Evolutionary conservation across 2,888 invertebrate genomes (phyloP).

Genomic region (Hecatera dysodea): DNA sequence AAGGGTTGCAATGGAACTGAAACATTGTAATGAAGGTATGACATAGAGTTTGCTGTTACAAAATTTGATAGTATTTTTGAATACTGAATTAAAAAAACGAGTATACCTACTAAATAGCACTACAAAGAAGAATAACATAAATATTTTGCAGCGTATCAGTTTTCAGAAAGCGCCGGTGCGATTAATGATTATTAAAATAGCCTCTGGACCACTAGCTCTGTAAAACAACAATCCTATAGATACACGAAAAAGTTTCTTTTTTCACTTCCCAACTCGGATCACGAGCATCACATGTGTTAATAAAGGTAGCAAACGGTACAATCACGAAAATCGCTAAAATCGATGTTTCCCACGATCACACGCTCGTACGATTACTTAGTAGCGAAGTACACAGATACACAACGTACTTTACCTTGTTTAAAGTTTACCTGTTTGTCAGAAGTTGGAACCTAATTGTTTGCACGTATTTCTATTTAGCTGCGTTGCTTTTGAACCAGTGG

Average conservation of each 20-base stretch:
- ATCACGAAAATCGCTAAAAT: slow-evolving; percentile 16
- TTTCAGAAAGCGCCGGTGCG: background rate
- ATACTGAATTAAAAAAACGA: no score
- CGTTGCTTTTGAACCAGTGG: slow-evolving; percentile 26
- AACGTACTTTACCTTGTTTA: slow-evolving; percentile 33
- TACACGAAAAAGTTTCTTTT: slow-evolving; percentile 15
- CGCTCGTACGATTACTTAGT: slow-evolving; percentile 11
- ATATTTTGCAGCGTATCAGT: background rate
- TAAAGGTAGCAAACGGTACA: slow-evolving; percentile 17
- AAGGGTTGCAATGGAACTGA: no score
- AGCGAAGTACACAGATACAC: background rate
- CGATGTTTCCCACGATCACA: slow-evolving; percentile 40
- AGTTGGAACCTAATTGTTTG: slow-evolving; percentile 25
- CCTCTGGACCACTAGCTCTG: background rate
- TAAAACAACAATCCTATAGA: background rate
- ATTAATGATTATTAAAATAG: background rate
- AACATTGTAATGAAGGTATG: no score
- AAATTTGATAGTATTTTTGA: no score
- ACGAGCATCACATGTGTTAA: background rate
- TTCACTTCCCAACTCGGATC: slow-evolving; percentile 4
- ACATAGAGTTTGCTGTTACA: no score
- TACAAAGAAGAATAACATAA: no score
- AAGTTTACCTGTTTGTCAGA: slow-evolving; percentile 40
- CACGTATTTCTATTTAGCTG: background rate
- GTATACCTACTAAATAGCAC: no score